phyloP scores from a whole-genome alignment of 2,888 invertebrate genomes.

The Aspidapion aeneum region DNA sequence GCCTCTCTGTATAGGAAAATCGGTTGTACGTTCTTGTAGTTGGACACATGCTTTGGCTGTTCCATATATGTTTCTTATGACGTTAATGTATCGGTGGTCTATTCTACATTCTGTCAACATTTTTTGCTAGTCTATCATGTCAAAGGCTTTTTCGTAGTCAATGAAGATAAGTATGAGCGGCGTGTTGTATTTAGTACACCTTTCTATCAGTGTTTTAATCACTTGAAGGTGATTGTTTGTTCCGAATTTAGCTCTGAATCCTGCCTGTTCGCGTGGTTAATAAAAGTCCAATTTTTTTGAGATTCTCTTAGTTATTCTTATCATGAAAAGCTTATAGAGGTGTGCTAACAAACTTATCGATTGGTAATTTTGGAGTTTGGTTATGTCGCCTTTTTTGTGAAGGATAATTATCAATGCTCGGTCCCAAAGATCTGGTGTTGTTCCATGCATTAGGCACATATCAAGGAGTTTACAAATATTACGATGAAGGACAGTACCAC shows the following conservation, averaged over 20 bases:
- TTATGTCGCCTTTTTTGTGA: background rate
- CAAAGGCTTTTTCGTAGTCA: no score
- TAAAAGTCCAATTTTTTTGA: background rate
- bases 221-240: background rate
- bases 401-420: background rate
- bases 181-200: background rate
- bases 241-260: background rate
- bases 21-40: no score
- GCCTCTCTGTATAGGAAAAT: no score
- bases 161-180: background rate
- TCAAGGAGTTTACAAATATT: background rate
- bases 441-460: background rate
- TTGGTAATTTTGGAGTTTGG: background rate
- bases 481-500: background rate
- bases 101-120: background rate
- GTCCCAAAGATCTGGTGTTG: background rate
- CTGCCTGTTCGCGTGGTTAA: conserved; percentile 1
- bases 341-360: background rate
- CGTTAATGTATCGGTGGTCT: no score
- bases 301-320: background rate
- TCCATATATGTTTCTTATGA: no score
- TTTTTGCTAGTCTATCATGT: background rate
- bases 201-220: background rate
- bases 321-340: background rate
- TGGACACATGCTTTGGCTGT: no score